These are phyloP conservation scores for Drosophila sturtevanti DNA, from an alignment of 1,140 invertebrate species.

Conservation along the genomic window DNA sequence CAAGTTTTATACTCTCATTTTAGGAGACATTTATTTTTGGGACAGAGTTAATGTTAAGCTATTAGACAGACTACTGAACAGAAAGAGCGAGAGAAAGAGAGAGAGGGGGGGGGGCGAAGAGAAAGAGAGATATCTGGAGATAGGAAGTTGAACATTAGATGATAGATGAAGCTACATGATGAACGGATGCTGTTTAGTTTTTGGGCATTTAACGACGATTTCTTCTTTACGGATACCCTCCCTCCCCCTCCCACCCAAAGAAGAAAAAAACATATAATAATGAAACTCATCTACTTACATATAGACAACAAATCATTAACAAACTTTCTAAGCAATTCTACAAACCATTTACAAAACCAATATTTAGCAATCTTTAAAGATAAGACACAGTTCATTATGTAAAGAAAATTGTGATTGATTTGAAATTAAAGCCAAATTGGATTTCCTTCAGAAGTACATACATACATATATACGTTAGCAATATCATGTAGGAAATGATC, in stretches of 20 bases:
- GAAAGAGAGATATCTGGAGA: neutral
- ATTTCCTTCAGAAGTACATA: no score
- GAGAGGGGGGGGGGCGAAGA: neutral
- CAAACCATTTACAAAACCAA: no score
- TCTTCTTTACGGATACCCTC: neutral
- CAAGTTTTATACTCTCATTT: slow-evolving; percentile 10
- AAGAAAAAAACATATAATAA: neutral
- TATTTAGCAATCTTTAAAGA: no score
- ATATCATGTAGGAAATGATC: no score
- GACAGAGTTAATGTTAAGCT: slow-evolving; percentile 16
- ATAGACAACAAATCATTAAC: neutral
- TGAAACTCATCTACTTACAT: neutral
- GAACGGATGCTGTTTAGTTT: slow-evolving; percentile 10
- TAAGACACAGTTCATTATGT: neutral
- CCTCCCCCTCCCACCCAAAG: no score
- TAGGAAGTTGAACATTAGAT: slow-evolving; percentile 16
- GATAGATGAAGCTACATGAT: slow-evolving; percentile 13
- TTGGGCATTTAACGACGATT: neutral
- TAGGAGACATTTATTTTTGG: slow-evolving; percentile 15
- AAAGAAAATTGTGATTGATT: no score
- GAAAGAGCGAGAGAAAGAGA: neutral
- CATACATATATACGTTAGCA: no score
- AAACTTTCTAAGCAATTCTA: neutral
- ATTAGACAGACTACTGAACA: neutral
- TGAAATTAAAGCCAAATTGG: no score